Evolutionary conservation across 2,888 invertebrate genomes (phyloP).

Genomic region (Philopedon plagiatum): DNA sequence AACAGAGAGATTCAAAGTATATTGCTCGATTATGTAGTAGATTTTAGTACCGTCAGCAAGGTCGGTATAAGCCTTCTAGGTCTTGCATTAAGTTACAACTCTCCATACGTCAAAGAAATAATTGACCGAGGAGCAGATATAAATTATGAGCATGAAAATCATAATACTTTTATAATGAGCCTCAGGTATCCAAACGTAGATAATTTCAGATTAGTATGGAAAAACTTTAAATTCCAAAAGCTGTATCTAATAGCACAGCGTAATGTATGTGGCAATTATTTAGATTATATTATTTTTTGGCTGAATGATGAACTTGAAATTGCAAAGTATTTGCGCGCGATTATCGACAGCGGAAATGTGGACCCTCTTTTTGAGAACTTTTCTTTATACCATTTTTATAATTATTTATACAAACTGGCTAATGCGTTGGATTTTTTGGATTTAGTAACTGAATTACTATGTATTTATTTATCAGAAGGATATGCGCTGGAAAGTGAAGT

Average conservation of each 20-base stretch:
- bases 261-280: conserved; percentile 42
- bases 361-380: conserved; percentile 50
- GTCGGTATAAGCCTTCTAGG: conserved; percentile 54
- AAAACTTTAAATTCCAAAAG: conserved; percentile 49
- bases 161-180: conserved; percentile 49
- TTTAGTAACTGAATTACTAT: conserved; percentile 48
- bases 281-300: conserved; percentile 38
- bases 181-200: conserved; percentile 47
- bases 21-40: conserved; percentile 56
- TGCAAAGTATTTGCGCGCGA: conserved; percentile 53
- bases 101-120: conserved; percentile 54
- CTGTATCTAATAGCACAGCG: conserved; percentile 21
- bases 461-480: conserved; percentile 49
- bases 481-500: conserved; percentile 39
- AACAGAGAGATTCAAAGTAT: conserved; percentile 51
- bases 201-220: conserved; percentile 55
- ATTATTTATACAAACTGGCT: conserved; percentile 52
- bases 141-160: conserved; percentile 51
- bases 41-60: conserved; percentile 52
- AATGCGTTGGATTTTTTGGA: conserved; percentile 47
- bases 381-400: conserved; percentile 33
- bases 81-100: conserved; percentile 53
- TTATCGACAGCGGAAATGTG: conserved; percentile 55
- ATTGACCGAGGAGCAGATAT: conserved; percentile 56
- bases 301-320: conserved; percentile 44